These are phyloP conservation scores for Eulemur rufifrons DNA, from an alignment of 2,113 vertebrate genomes.

Conservation along the genomic window DNA sequence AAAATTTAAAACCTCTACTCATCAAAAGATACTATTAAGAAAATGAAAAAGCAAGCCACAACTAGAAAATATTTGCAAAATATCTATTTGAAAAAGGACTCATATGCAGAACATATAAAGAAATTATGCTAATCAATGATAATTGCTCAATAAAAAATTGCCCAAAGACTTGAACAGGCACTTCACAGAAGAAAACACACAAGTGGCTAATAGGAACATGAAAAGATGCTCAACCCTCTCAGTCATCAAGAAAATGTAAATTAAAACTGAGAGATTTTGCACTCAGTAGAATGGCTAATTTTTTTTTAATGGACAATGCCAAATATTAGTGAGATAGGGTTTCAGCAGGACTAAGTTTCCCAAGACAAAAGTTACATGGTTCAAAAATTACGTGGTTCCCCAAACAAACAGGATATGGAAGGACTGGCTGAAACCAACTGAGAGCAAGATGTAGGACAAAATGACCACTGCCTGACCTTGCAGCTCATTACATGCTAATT, in stretches of 20 bases:
- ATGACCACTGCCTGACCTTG: too few species aligned
- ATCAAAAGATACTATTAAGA: neutral
- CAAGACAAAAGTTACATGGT: too few species aligned
- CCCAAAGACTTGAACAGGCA: neutral
- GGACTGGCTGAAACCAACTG: too few species aligned
- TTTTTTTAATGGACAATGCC: neutral
- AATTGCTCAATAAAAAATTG: neutral
- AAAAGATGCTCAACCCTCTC: neutral
- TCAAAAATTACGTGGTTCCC: too few species aligned
- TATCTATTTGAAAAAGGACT: neutral
- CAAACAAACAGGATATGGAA: too few species aligned
- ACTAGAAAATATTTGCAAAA: neutral
- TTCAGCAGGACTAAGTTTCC: too few species aligned
- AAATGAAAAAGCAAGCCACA: neutral
- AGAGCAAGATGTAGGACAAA: too few species aligned
- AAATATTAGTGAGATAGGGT: neutral
- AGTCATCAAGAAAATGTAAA: neutral
- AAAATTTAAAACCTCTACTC: neutral
- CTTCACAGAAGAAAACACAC: neutral
- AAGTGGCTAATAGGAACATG: neutral
- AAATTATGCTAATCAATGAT: neutral
- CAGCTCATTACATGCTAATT: too few species aligned
- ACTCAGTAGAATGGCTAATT: neutral
- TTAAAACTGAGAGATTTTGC: neutral
- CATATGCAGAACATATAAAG: neutral